Conservation (phyloP, 2,888 invertebrate genomes). For the Drosophila demipolita region DNA sequence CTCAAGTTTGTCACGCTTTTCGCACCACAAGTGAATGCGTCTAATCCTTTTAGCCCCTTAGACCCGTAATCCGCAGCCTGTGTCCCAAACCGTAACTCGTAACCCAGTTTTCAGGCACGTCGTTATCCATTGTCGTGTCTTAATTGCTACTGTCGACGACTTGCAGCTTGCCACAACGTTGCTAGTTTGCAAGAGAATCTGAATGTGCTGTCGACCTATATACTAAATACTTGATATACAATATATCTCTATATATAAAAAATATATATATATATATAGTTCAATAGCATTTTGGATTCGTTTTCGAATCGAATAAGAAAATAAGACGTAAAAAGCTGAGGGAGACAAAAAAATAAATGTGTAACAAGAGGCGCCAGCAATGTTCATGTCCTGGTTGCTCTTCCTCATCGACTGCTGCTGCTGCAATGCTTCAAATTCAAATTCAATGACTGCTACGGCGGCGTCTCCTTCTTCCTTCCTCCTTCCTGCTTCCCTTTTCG, state of each 20-base stretch:
- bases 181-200: constrained; percentile 27
- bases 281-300: constrained; percentile 55
- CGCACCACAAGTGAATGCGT: constrained; percentile 2
- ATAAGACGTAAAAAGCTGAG: not conserved
- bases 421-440: constrained; percentile 57
- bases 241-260: not conserved
- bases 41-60: constrained; percentile 26
- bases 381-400: not conserved
- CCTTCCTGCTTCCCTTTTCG: constrained; percentile 3
- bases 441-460: constrained; percentile 53
- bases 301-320: not conserved
- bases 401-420: constrained; percentile 18
- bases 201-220: constrained; percentile 7
- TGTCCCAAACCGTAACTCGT: constrained; percentile 42
- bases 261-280: constrained; percentile 20
- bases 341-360: constrained; percentile 3
- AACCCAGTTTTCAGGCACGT: constrained; percentile 29
- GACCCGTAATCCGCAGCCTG: constrained; percentile 2
- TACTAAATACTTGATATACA: not conserved
- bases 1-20: not conserved
- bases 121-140: constrained; percentile 54
- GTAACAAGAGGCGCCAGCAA: constrained; percentile 40
- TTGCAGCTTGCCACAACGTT: constrained; percentile 5
- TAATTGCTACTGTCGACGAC: constrained; percentile 63
- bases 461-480: constrained; percentile 5